These are phyloP conservation scores for Ethmia dodecea DNA, from an alignment of 2,888 invertebrate genomes.

Conservation along the genomic window DNA sequence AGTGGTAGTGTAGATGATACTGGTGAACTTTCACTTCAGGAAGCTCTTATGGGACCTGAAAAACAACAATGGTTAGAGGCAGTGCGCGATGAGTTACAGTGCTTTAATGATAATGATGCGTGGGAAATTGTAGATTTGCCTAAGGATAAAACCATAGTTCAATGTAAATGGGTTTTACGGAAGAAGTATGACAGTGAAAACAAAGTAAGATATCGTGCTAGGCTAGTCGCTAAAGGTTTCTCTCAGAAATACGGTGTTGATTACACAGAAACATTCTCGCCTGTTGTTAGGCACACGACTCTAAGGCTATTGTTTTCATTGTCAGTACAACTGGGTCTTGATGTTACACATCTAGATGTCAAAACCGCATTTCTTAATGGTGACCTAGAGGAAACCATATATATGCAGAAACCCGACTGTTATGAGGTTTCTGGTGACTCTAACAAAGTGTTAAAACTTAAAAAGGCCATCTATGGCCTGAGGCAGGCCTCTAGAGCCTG, in stretches of 20 bases:
- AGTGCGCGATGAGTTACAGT: constrained; percentile 13
- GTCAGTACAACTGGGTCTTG: constrained; percentile 10
- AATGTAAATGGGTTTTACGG: constrained; percentile 2
- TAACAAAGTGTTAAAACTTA: too few relatives aligned
- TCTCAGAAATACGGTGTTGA: constrained; percentile 15
- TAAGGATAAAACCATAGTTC: neutral
- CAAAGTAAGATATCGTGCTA: neutral
- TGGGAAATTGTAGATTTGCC: constrained; percentile 9
- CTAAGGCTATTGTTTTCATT: constrained; percentile 17
- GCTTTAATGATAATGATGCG: constrained; percentile 11
- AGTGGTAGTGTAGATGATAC: too few relatives aligned
- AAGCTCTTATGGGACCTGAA: too few relatives aligned
- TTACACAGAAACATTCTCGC: constrained; percentile 17
- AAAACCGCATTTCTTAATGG: constrained; percentile 6
- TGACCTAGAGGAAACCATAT: constrained; percentile 1
- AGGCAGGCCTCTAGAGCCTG: constrained; percentile 14
- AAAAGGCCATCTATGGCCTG: too few relatives aligned
- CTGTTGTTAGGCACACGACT: constrained; percentile 14
- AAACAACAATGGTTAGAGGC: too few relatives aligned
- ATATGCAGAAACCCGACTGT: neutral
- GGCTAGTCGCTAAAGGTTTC: constrained; percentile 10
- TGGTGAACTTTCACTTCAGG: too few relatives aligned
- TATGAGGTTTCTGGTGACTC: too few relatives aligned
- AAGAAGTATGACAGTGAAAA: neutral
- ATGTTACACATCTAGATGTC: constrained; percentile 15